Conservation (phyloP, 2,113 vertebrate species). For the Chloropsis hardwickii region DNA sequence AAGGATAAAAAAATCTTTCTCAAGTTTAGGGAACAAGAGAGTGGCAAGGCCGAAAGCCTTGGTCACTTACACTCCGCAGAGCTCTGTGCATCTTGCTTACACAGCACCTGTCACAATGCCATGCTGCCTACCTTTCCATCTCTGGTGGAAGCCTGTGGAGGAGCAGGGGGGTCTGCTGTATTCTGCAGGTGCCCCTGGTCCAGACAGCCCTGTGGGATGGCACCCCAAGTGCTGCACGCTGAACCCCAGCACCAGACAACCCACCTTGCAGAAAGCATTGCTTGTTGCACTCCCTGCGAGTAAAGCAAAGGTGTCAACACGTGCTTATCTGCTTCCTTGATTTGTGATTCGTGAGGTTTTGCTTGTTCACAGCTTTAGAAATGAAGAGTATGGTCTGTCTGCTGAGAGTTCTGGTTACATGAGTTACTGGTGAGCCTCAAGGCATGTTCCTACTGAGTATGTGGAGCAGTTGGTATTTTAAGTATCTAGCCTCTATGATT, state of each 20-base stretch:
- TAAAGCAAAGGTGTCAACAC: background rate
- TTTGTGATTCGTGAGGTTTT: background rate
- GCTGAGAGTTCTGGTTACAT: background rate
- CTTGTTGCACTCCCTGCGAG: background rate
- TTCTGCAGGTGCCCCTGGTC: background rate
- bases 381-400: background rate
- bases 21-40: background rate
- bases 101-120: background rate
- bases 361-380: background rate
- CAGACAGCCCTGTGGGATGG: accelerated
- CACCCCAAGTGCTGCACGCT: accelerated
- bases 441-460: background rate
- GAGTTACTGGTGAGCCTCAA: background rate
- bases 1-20: background rate
- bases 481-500: background rate
- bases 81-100: background rate
- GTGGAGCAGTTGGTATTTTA: background rate
- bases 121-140: background rate
- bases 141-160: background rate
- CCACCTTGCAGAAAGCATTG: background rate
- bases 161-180: background rate
- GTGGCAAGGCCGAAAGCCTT: background rate
- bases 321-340: background rate
- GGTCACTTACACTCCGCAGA: background rate
- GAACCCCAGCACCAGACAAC: background rate